phyloP scores from a whole-genome alignment of 2,113 vertebrate species.

The Cacatua alba region DNA sequence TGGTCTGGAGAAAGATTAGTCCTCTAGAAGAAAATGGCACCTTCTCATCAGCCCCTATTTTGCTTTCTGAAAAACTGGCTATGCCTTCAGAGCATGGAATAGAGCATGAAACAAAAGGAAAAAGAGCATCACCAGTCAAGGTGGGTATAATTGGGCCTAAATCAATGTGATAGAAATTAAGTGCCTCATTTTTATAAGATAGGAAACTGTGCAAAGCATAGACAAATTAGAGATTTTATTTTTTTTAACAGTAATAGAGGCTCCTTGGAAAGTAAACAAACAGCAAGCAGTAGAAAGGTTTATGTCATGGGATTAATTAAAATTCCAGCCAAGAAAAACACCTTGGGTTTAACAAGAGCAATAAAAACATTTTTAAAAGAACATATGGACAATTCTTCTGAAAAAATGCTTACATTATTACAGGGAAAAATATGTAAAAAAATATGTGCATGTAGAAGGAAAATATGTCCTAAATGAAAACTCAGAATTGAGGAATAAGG shows the following conservation, averaged over 20 bases:
- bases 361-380: slow-evolving; percentile 45
- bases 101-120: not conserved
- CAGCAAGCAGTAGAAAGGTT: not conserved
- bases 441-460: not conserved
- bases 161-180: slow-evolving; percentile 43
- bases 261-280: slow-evolving; percentile 48
- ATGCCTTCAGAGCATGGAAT: not conserved
- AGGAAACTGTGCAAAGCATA: slow-evolving; percentile 5
- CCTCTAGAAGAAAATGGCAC: not conserved
- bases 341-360: slow-evolving; percentile 24
- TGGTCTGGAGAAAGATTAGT: not conserved
- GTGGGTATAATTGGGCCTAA: slow-evolving; percentile 35
- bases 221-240: slow-evolving; percentile 14
- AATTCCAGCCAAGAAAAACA: slow-evolving; percentile 34
- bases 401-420: not conserved
- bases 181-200: slow-evolving; percentile 12
- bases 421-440: not conserved
- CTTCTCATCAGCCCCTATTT: not conserved
- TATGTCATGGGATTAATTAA: slow-evolving; percentile 34
- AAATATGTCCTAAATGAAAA: not conserved
- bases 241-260: not conserved
- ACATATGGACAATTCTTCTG: not conserved
- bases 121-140: slow-evolving; percentile 19
- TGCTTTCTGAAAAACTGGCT: not conserved
- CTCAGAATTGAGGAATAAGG: not conserved